Base-by-base conservation (phyloP, 53 echinoderm and acorn worm genomes). In the Holothuria leucospilota region DNA sequence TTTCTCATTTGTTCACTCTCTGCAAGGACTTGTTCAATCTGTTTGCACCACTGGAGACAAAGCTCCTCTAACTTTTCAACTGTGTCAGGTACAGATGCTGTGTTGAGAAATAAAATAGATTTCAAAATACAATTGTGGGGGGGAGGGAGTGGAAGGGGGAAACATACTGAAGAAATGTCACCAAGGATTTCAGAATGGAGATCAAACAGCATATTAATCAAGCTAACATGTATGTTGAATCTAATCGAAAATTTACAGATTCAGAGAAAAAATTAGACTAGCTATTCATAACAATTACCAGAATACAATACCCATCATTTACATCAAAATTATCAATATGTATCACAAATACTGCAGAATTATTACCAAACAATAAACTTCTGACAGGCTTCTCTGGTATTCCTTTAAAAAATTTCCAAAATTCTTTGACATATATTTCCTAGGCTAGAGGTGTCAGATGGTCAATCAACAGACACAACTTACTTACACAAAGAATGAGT, bases 1-100 rank as follows among this genome's bases (percentile, higher is more conserved):
- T 98, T 98, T 18, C 98, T 88, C 98, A 98, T 98, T 92, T 98
- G 98, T 62, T 98, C 98, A 29, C 98, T 98, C 93, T 98, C 92
- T 13, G 98, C 91, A 38, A 98, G 86, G 34, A 98, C 98, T 80
- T 98, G 98, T 58, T 95, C 98, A 64, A 98, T 98, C 90, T 98
- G 98, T 87, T 88, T 95, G 46, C 93, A 89, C 98, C 98, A 98
- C 85, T 91, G 91, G 4, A 91, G 81, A 62, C 93, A 95, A 42
- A 98, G 90, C 63, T 91, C 98, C 59, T 98, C 98, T 51, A 98
- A 92, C 62, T 96, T 96, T 84, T 96, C 97, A 23, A 96, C 97
- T 5, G 98, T 95, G 87, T 95, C 98, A 14, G 98, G 98, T 34
- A 90, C 90, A 0, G 98, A 79, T 56, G 98, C 98, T 98, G 78